Base-by-base conservation (phyloP, 2,113 vertebrate species). In the Microcebus murinus region DNA sequence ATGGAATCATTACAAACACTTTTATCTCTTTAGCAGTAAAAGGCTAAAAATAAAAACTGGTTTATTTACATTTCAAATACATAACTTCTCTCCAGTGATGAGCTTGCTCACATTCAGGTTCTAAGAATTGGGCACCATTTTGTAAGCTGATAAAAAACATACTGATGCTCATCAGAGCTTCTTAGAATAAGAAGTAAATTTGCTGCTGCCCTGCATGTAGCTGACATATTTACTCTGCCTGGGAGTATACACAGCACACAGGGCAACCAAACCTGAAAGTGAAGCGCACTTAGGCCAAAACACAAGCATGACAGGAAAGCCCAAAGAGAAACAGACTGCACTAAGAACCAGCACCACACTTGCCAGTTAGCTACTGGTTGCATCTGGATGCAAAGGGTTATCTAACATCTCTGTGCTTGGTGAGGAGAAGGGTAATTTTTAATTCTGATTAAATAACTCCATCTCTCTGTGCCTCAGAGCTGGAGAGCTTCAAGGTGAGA, bases 41-140 rank as follows among this genome's bases (percentile, higher is more conserved):
- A 36, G 55, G 68, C 21, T 83, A 82, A 93, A 95, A 95, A 27
- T 10, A 93, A 91, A 90, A 85, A 39, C 20, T n/a, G 6, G 11
- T 7, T 74, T 55, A 84, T 70, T 94, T 81, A 39, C 59, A 93
- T 27, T 96, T 77, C 87, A 89, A 86, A 85, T 21, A 91, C 3
- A 3, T n/a, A 76, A 68, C 65, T 81, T 90, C 73, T 89, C 48
- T 74, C 67, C 31, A 83, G 48, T 23, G 48, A 83, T 13, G 8
- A 73, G 4, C 13, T 25, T 61, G 50, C 63, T 80, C n/a, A 52
- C 36, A 91, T 63, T 87, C 12, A 70, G 29, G n/a, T 63, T 87
- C 80, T 57, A 88, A 90, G 10, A 39, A 68, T 23, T 68, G 0
- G 70, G 23, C 0, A 80, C 59, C 71, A 36, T 55, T 79, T 74